A percentile compares a stretch with the other conserved stretches of the same genome.
phyloP scores from a whole-genome alignment of 1,140 invertebrate genomes.

The Leptopilina clavipes region DNA sequence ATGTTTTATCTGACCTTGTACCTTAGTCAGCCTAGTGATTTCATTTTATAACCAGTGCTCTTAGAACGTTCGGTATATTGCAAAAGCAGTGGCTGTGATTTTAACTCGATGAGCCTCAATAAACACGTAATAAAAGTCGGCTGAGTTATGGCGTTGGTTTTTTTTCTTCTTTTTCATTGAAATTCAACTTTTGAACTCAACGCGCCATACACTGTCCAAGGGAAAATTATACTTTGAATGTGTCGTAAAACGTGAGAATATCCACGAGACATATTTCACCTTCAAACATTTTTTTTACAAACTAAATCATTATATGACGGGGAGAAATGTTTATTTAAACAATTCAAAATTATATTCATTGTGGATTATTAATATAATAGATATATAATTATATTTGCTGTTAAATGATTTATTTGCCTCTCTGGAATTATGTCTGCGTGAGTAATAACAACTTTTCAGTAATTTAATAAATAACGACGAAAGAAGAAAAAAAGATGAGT shows the following conservation, averaged over 20 bases:
- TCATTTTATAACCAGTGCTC: conserved; percentile 31
- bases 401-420: too few species aligned
- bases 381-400: too few species aligned
- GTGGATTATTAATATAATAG: too few species aligned
- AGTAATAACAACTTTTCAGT: too few species aligned
- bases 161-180: neutral
- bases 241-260: conserved; percentile 29
- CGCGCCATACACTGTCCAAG: conserved; percentile 8
- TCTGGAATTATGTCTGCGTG: too few species aligned
- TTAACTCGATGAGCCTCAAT: conserved; percentile 32
- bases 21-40: conserved; percentile 31
- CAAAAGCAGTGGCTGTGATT: conserved; percentile 32
- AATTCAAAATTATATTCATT: too few species aligned
- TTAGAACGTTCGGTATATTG: conserved; percentile 12
- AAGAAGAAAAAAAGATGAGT: too few species aligned
- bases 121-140: conserved; percentile 31
- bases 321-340: too few species aligned
- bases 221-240: conserved; percentile 24
- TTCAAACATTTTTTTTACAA: neutral
- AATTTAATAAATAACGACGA: too few species aligned
- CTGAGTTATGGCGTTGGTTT: neutral
- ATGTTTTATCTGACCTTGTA: conserved; percentile 27
- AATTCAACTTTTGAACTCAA: conserved; percentile 28
- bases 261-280: neutral
- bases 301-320: too few species aligned